Evolutionary conservation across 2,888 invertebrate genomes (phyloP).

Genomic region (Leucozona laternaria): DNA sequence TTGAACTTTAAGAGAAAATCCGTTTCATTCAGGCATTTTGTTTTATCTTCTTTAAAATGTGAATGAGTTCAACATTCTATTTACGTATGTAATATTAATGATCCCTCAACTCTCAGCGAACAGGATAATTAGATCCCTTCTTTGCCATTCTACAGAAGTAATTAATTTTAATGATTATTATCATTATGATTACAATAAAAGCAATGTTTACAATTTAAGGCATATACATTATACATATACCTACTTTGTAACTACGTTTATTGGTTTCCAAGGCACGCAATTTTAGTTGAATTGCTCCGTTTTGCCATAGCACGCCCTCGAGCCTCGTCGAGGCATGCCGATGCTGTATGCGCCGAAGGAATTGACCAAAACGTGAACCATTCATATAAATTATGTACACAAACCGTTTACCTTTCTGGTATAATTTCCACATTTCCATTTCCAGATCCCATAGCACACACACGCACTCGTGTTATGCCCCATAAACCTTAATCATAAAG

Average conservation of each 20-base stretch:
- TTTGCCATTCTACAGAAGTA: constrained; percentile 21
- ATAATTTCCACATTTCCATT: constrained; percentile 3
- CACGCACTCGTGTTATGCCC: background rate
- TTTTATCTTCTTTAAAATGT: background rate
- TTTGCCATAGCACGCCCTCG: background rate
- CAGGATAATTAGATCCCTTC: constrained; percentile 15
- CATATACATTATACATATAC: background rate
- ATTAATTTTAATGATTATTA: constrained; percentile 65
- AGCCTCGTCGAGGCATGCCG: background rate
- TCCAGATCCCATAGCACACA: background rate
- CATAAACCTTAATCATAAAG: constrained; percentile 57
- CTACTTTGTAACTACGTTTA: constrained; percentile 25
- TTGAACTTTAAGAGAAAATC: background rate
- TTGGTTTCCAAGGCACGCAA: constrained; percentile 3
- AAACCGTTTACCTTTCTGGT: constrained; percentile 15
- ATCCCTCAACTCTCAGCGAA: background rate
- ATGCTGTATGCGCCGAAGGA: constrained; percentile 14
- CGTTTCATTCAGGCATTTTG: background rate
- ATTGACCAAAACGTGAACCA: constrained; percentile 7
- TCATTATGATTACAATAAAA: constrained; percentile 63
- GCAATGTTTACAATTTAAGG: constrained; percentile 65
- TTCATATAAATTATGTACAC: background rate
- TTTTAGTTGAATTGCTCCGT: background rate
- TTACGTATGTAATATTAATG: background rate
- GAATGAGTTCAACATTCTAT: background rate